These are phyloP conservation scores for Ormia ochracea DNA, from an alignment of 2,888 invertebrate genomes.

Conservation along the genomic window DNA sequence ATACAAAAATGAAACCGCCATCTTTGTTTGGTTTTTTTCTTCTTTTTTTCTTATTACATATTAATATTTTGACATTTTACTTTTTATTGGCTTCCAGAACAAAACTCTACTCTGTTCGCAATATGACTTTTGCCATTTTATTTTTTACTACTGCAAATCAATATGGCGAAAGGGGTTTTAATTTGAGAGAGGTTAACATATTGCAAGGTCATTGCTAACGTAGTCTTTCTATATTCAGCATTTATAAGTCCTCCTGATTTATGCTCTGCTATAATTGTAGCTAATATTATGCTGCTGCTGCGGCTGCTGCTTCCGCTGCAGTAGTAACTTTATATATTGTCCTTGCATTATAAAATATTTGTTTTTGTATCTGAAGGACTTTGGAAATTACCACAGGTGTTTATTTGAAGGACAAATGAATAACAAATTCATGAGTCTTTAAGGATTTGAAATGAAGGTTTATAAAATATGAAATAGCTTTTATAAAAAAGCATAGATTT, in stretches of 20 bases:
- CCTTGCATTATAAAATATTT: constrained; percentile 53
- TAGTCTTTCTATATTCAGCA: constrained; percentile 35
- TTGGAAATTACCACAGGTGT: constrained; percentile 55
- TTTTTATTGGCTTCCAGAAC: constrained; percentile 55
- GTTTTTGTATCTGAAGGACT: constrained; percentile 53
- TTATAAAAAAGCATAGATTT: too few relatives aligned
- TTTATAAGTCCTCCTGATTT: constrained; percentile 34
- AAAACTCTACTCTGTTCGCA: not conserved
- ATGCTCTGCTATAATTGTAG: constrained; percentile 18
- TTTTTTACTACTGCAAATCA: not conserved
- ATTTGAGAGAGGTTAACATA: not conserved
- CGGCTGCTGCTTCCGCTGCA: not conserved
- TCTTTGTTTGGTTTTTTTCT: constrained; percentile 29
- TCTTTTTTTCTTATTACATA: too few relatives aligned
- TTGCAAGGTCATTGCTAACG: constrained; percentile 55
- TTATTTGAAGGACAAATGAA: constrained; percentile 44
- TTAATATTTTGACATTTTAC: constrained; percentile 44
- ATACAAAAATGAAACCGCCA: constrained; percentile 52
- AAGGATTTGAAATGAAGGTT: constrained; percentile 18
- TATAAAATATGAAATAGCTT: too few relatives aligned
- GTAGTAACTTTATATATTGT: constrained; percentile 37
- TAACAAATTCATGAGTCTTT: constrained; percentile 3
- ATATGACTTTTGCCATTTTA: constrained; percentile 34
- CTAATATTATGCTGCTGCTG: constrained; percentile 20
- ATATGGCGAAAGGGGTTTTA: not conserved